Base-by-base conservation (phyloP, 2,888 invertebrate genomes). In the Orthosia cruda region DNA sequence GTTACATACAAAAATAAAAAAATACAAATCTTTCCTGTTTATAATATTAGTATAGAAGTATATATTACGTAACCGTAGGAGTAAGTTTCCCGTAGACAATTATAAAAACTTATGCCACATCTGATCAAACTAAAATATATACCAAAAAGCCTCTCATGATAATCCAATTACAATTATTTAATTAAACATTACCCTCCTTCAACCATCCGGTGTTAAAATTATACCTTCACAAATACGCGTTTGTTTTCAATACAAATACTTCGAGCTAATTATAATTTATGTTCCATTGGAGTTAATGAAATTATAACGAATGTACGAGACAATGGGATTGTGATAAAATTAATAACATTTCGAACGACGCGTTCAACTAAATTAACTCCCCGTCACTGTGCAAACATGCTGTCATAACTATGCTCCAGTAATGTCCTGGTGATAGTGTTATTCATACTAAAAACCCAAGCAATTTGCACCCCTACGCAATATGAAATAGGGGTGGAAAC, bases 281-380 rank as follows among this genome's bases (percentile, higher is more conserved):
- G 74, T 78, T 69, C 52, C 71, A 79, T 65, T 73, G 59, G 57
- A 80, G 66, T 80, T 87, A 86, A 87, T 87, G 85, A 73, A 85
- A 80, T 83, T 85, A 77, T 71, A 80, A 78, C 83, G 72, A 87
- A 76, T 80, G 78, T 66, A 71, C 59, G 71, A 80, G 78, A 85
- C 80, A 83, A 74, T 85, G 80, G 70, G 47, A 77, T 87, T 86
- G 77, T 85, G 80, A 87, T 78, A 83, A 73, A 82, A 85, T 87
- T 85, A 87, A 87, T 87, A 83, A 83, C 62, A 73, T 87, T 80
- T 65, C 62, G 69, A 75, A 77, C 72, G 73, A 72, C 75, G 75
- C 78, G 82, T 72, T 84, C 62, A 72, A 71, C 83, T 74, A 83
- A 87, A 83, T 86, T 87, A 87, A 74, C 72, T 85, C 18, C 2